phyloP scores from a whole-genome alignment of 2,888 invertebrate species.

The Bruchidius siliquastri region DNA sequence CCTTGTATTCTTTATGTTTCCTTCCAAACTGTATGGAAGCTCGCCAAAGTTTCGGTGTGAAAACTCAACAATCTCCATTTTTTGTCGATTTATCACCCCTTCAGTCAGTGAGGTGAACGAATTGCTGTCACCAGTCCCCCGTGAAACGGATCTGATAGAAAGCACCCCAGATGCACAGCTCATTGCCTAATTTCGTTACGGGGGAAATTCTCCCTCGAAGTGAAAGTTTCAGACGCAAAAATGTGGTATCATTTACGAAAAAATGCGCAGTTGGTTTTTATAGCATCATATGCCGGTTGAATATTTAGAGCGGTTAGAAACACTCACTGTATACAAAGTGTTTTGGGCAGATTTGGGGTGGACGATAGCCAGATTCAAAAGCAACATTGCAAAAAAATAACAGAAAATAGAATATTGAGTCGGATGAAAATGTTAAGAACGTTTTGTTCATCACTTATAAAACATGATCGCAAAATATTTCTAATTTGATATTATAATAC shows the following conservation, averaged over 20 bases:
- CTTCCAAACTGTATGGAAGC: background rate
- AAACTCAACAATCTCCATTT: background rate
- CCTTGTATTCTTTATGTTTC: background rate
- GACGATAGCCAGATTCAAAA: no score
- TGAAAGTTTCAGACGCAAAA: background rate
- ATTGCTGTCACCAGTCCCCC: background rate
- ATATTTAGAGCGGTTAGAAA: background rate
- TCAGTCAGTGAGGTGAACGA: background rate
- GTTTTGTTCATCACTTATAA: no score
- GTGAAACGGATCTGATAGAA: background rate
- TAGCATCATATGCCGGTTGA: background rate
- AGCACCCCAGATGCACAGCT: background rate
- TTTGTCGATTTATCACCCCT: background rate
- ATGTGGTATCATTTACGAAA: background rate
- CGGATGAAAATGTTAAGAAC: no score
- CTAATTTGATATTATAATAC: no score
- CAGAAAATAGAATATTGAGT: no score
- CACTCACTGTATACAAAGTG: background rate
- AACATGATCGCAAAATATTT: no score
- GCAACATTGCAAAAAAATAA: no score
- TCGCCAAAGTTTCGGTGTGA: background rate
- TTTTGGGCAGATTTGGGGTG: background rate
- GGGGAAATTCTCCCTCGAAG: background rate
- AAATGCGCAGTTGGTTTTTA: background rate
- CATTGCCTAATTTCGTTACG: background rate